These are phyloP conservation scores for Mimachlamys varia DNA, from an alignment of 2,888 invertebrate species.

Conservation along the genomic window DNA sequence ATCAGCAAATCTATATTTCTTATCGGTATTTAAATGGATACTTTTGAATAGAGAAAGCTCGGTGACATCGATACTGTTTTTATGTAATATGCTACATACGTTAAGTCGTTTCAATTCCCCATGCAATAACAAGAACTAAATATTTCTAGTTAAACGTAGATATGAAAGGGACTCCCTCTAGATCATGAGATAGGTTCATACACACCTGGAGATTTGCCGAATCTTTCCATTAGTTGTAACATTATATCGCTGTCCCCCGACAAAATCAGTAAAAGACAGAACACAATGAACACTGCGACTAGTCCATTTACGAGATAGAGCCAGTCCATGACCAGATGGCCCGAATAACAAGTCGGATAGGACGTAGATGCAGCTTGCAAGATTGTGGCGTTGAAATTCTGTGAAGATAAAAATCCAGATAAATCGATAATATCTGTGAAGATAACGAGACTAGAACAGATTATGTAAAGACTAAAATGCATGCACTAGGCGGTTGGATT, in stretches of 20 bases:
- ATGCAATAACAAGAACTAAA: too few species aligned
- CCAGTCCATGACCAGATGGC: slow-evolving; percentile 53
- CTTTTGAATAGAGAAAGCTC: too few species aligned
- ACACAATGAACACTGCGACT: slow-evolving; percentile 44
- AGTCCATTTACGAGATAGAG: slow-evolving; percentile 45
- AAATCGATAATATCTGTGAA: background rate
- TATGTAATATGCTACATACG: too few species aligned
- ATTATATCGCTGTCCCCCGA: slow-evolving; percentile 73
- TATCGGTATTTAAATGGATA: too few species aligned
- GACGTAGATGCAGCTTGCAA: background rate
- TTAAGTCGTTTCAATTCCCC: too few species aligned
- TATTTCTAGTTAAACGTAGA: background rate
- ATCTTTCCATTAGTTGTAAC: slow-evolving; percentile 68
- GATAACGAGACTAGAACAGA: background rate
- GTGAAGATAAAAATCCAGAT: background rate
- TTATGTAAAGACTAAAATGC: background rate
- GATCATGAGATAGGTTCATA: background rate
- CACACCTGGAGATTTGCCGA: slow-evolving; percentile 72
- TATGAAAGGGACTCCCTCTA: background rate
- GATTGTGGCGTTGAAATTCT: background rate
- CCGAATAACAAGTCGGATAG: background rate
- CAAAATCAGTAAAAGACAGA: slow-evolving; percentile 43
- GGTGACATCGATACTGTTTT: too few species aligned
- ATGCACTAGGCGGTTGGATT: background rate
- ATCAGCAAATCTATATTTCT: too few species aligned